A percentile compares a stretch with the other conserved stretches of the same genome.
phyloP scores from a whole-genome alignment of 2,888 invertebrate species.

The Sesia apiformis region DNA sequence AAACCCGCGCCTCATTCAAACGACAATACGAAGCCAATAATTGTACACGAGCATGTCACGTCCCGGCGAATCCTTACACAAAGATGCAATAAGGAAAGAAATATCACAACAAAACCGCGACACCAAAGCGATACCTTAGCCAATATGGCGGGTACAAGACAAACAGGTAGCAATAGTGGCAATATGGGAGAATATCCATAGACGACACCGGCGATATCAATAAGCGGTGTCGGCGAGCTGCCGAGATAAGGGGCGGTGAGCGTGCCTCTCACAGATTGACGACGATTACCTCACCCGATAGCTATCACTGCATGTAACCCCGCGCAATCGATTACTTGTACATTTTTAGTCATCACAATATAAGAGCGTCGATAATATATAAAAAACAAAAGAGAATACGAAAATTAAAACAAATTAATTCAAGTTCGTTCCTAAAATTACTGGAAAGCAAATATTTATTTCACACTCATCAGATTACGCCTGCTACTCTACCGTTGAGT shows the following conservation, averaged over 20 bases:
- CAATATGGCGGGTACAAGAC: conserved; percentile 47
- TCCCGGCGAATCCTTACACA: conserved; percentile 15
- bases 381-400: too few species aligned
- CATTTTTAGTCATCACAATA: too few species aligned
- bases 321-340: not conserved
- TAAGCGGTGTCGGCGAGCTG: conserved; percentile 15
- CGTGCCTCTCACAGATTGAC: conserved; percentile 40
- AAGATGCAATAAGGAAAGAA: conserved; percentile 40
- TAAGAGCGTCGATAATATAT: too few species aligned
- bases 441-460: conserved; percentile 6
- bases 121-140: conserved; percentile 19
- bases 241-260: conserved; percentile 9
- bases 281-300: conserved; percentile 38
- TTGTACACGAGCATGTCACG: conserved; percentile 28
- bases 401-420: too few species aligned
- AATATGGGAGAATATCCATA: conserved; percentile 45
- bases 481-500: conserved; percentile 32
- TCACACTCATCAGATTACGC: conserved; percentile 30
- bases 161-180: conserved; percentile 39
- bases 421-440: too few species aligned
- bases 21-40: conserved; percentile 38
- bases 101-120: conserved; percentile 24
- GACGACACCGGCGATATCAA: conserved; percentile 43
- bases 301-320: conserved; percentile 16
- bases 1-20: conserved; percentile 15